Base-by-base conservation (phyloP, 2,113 vertebrate genomes). In the Saguinus midas region DNA sequence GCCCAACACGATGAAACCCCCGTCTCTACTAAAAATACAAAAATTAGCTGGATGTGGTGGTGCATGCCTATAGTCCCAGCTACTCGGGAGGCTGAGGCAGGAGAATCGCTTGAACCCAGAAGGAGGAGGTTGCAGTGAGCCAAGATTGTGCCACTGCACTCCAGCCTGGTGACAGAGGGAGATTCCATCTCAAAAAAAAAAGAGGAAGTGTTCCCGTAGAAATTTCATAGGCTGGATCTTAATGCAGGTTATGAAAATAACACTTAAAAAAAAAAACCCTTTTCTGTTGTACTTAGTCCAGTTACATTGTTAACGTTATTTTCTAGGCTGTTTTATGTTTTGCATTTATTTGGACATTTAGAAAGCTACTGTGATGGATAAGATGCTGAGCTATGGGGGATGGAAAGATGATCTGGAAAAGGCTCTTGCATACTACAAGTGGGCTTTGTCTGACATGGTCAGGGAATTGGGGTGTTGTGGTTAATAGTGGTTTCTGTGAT, bases 191-290 rank as follows among this genome's bases (percentile, higher is more conserved):
- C 52, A 52, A 52, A 52, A 52, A 52, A 48, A 40, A 48, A 52
- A 52, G 17, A 17, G 4, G 40, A 93, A 93, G 55, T 95, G 40
- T 58, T 64, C 61, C 70, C n/a, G 8, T 83, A 43, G 37, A 61
- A 55, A 52, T 93, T 89, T 80, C 75, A 81, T 1, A 92, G 61
- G 23, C 25, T 97, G 27, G 27, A n/a, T 86, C 48, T 61, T 75
- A 89, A 68, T 76, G 29, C 27, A 52, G 57, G 23, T 79, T 95
- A n/a, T 88, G 78, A 75, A 93, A 88, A 89, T 68, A 81, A 72
- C n/a, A 21, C 20, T 87, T 87, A 35, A 43, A 40, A 50, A 43
- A 40, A 50, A 81, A 84, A 13, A 70, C 45, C 45, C 8, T 92
- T 48, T n/a, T 76, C 64, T 94, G 58, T 79, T 86, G 82, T 94